Evolutionary conservation across 2,888 invertebrate genomes (phyloP), one percentile per base, ranked within the genome.

Genomic region (Gryllus longicercus): DNA sequence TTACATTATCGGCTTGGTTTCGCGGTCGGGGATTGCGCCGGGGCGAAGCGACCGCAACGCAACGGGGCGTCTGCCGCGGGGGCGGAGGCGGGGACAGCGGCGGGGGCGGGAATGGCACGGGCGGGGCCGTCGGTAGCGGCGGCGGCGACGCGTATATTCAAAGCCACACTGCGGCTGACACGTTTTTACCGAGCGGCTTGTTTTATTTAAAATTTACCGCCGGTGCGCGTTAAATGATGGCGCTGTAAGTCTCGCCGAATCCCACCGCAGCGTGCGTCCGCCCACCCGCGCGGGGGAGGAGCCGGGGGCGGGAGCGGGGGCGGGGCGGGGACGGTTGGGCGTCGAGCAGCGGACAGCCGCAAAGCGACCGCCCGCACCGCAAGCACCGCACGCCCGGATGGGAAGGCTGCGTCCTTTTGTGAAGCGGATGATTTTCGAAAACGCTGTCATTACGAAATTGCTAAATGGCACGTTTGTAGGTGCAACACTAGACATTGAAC

Each of bases 1-100:
- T 63, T 63, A 63, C 63, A 63, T 63, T 63, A 63, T 63, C 63
- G 63, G 63, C 63, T 63, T 63, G 63, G 63, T 14, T 63, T 63
- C 63, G 63, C n/a, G 63, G 63, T 63, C n/a, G n/a, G 16, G 63
- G 63, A 63, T 63, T 14, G 63, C 63, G 63, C 63, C 63, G n/a
- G 4, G n/a, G 63, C n/a, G 63, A 63, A 63, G 63, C 63, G 63
- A 63, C 63, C 63, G n/a, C 63, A 63, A n/a, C 63, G 63, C 63
- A 8, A 63, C 63, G 63, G 63, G 63, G n/a, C 14, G n/a, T 38
- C n/a, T 14, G 63, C 16, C 16, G n/a, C n/a, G 63, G n/a, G 16
- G n/a, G 63, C 63, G n/a, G 16, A 14, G n/a, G n/a, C 63, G 63
- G 16, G 63, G 14, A 63, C n/a, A 14, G n/a, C n/a, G 63, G 63